These are phyloP conservation scores for Lophotriccus pileatus DNA, from an alignment of 2,797 vertebrate species.

Conservation along the genomic window DNA sequence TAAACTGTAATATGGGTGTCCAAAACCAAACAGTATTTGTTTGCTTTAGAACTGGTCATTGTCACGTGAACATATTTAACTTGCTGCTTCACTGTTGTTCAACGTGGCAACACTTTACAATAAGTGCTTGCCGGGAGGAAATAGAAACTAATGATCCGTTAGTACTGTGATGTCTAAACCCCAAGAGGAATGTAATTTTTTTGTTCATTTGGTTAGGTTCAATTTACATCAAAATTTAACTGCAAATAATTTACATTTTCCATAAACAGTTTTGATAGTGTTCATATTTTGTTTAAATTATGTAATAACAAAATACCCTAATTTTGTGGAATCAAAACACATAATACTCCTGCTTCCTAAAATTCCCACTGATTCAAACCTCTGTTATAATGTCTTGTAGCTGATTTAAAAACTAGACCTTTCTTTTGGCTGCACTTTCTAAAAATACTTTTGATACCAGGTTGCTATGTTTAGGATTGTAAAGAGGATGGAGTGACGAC, in stretches of 20 bases:
- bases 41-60: not conserved
- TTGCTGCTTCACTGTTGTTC: not conserved
- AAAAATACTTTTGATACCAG: conserved; percentile 53
- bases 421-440: not conserved
- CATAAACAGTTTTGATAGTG: not conserved
- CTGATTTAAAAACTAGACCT: not conserved
- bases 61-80: not conserved
- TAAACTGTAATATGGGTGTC: not conserved
- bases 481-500: conserved; percentile 47
- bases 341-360: not conserved
- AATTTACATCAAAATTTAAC: not conserved
- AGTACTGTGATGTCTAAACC: not conserved
- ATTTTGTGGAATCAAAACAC: not conserved
- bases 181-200: not conserved
- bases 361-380: not conserved
- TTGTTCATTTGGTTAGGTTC: not conserved
- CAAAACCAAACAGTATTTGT: not conserved
- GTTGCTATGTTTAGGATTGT: conserved; percentile 11
- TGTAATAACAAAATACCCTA: not conserved
- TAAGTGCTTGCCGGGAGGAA: not conserved
- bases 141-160: not conserved
- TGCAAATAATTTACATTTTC: not conserved
- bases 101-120: not conserved
- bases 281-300: not conserved
- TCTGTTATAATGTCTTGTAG: not conserved